Percentiles rank a stretch among this genome's conserved stretches.
These are phyloP conservation scores for Larimichthys polyactis DNA, from an alignment of 2,113 vertebrate species.

Conservation along the genomic window DNA sequence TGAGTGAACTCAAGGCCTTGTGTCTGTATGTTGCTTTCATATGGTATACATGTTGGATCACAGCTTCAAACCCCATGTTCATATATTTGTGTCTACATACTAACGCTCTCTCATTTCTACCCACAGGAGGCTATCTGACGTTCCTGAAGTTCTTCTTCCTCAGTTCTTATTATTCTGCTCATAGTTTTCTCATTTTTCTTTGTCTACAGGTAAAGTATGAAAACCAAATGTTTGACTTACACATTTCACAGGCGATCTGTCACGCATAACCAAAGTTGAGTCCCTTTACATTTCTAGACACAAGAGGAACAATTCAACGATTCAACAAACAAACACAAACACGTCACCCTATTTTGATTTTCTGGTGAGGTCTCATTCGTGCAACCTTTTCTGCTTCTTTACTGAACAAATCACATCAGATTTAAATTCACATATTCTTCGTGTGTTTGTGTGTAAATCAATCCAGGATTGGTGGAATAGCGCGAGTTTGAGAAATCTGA, in stretches of 20 bases:
- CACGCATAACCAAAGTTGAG: background rate
- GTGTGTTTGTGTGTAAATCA: background rate
- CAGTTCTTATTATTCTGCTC: slow-evolving; percentile 32
- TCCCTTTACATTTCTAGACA: slow-evolving; percentile 36
- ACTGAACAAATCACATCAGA: background rate
- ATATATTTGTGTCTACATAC: background rate
- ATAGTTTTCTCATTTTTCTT: slow-evolving; percentile 17
- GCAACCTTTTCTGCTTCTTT: background rate
- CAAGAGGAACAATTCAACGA: slow-evolving; percentile 34
- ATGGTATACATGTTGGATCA: background rate
- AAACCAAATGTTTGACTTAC: background rate
- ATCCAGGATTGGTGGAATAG: slow-evolving; percentile 50
- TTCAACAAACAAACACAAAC: background rate
- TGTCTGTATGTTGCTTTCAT: background rate
- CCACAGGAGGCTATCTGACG: slow-evolving; percentile 28
- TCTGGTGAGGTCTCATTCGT: slow-evolving; percentile 34
- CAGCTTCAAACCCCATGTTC: too few species aligned
- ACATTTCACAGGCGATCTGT: background rate
- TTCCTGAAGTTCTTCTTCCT: background rate
- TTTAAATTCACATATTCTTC: background rate
- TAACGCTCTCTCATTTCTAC: slow-evolving; percentile 13
- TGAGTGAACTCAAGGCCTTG: slow-evolving; percentile 47
- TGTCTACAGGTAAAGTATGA: slow-evolving; percentile 65
- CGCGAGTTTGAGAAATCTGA: slow-evolving; percentile 6
- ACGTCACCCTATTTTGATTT: background rate